phyloP scores from a whole-genome alignment of 2,888 invertebrate species.

The Brachyopa scutellaris region DNA sequence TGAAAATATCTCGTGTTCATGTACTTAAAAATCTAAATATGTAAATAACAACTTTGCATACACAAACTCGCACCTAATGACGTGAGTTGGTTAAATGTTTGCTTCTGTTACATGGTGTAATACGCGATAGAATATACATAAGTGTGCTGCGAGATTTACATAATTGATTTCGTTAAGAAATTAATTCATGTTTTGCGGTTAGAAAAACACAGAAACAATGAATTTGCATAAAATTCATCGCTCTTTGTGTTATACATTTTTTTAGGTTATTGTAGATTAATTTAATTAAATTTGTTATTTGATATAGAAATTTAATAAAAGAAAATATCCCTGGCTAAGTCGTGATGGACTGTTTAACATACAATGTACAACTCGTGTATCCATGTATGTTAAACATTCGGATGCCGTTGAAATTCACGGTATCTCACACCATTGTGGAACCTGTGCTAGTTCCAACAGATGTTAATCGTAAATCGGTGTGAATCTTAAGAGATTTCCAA shows the following conservation, averaged over 20 bases:
- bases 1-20: no score
- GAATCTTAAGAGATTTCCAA: not conserved
- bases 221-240: no score
- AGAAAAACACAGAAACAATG: not conserved
- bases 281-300: not conserved
- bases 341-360: constrained; percentile 8
- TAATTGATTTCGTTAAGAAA: not conserved
- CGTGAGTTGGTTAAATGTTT: not conserved
- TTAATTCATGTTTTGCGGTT: not conserved
- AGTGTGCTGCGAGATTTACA: not conserved
- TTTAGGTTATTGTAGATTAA: not conserved
- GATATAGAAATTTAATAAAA: not conserved
- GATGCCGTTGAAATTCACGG: not conserved
- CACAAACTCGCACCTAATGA: not conserved
- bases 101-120: not conserved
- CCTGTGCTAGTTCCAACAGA: constrained; percentile 21
- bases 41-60: no score
- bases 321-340: not conserved
- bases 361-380: no score
- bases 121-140: no score
- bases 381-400: not conserved
- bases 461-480: not conserved
- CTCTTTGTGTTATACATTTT: no score
- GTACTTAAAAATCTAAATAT: no score
- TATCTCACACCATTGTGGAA: not conserved